Base-by-base conservation (phyloP, 1,140 invertebrate species). In the Argopecten irradians region DNA sequence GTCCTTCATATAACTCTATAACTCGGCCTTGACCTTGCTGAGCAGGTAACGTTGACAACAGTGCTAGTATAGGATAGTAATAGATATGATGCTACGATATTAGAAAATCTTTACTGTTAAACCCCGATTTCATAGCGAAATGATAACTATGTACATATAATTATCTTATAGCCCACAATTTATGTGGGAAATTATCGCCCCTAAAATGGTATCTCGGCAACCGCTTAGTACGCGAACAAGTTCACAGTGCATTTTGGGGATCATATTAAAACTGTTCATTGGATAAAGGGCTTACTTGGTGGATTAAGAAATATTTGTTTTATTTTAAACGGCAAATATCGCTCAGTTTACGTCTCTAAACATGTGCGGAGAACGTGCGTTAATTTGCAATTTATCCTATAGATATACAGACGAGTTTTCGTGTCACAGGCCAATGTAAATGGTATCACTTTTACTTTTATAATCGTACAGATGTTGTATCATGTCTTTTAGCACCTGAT, bases 141-240 rank as follows among this genome's bases (percentile, higher is more conserved):
- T 71, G 14, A 71, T 71, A 71, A 71, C 55, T 2, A n/a, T 71
- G 55, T 71, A 71, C n/a, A 71, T 28, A 71, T 71, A 71, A 71
- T 71, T 71, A 71, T 71, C 55, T 71, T 71, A 71, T 71, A 71
- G 55, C 14, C n/a, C 55, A 71, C 55, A n/a, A 71, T 71, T 71
- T 71, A 71, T 71, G 55, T 5, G 55, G 14, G 55, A 71, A n/a
- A 71, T 71, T 22, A 28, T 71, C 55, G 16, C 55, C 55, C 55
- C 19, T n/a, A 71, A 0, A 11, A n/a, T n/a, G 22, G 55, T 71
- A 71, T 71, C 55, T 5, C 19, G n/a, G 55, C 55, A 71, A 71
- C 55, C 8, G 22, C 13, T 8, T 71, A 28, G 5, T 8, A 39
- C 5, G 22, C 55, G n/a, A 11, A 11, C n/a, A 16, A 11, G 43